phyloP scores from a whole-genome alignment of 1,140 invertebrate genomes.

The Eriocheir sinensis region DNA sequence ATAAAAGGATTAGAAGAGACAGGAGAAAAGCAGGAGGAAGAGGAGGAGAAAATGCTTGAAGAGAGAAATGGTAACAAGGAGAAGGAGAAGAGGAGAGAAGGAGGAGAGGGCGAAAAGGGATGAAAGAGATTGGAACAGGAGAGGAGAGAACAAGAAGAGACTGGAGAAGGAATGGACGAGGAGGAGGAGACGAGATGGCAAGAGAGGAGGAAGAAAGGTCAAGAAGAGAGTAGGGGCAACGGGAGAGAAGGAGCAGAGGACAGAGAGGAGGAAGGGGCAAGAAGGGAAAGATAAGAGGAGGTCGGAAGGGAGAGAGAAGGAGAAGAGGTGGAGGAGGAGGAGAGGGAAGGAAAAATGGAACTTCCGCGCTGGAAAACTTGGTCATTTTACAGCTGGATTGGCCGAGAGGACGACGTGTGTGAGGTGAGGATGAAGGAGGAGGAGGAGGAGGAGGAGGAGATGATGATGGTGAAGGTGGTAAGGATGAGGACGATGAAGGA shows the following conservation, averaged over 20 bases:
- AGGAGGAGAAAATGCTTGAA: background rate
- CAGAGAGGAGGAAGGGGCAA: too few species aligned
- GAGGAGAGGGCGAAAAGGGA: background rate
- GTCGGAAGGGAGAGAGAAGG: background rate
- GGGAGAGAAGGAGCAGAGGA: too few species aligned
- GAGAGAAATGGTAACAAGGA: background rate
- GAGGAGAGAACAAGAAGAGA: too few species aligned
- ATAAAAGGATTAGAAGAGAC: background rate
- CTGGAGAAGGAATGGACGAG: too few species aligned
- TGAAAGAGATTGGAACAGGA: too few species aligned
- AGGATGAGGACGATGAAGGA: background rate
- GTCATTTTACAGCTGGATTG: slow-evolving; percentile 15
- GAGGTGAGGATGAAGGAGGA: slow-evolving; percentile 2
- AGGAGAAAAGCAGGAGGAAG: background rate
- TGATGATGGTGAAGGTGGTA: too few species aligned
- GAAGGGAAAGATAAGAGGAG: too few species aligned
- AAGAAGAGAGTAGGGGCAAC: too few species aligned
- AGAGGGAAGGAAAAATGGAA: background rate
- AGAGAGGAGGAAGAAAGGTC: too few species aligned
- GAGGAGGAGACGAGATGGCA: too few species aligned
- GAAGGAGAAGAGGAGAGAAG: background rate
- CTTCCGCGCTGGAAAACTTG: background rate
- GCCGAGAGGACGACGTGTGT: background rate
- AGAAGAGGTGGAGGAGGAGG: background rate
- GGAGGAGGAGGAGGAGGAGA: too few species aligned